Evolutionary conservation across 2,888 invertebrate genomes (phyloP), one percentile per base, ranked within the genome.

Genomic region (Drosophila demipolita): DNA sequence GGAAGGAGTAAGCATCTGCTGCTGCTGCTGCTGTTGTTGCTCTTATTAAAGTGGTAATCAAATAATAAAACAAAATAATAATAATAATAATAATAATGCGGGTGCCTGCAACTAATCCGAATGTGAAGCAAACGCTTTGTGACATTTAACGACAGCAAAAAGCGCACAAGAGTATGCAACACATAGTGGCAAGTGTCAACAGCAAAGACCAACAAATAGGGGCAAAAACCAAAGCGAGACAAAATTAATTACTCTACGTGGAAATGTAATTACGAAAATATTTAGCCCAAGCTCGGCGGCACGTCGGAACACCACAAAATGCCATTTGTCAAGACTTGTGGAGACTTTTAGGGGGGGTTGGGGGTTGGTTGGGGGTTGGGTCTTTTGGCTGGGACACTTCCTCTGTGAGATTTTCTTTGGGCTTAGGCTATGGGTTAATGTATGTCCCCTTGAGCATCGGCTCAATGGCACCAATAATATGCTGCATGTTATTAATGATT

Each of bases 241-340:
- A 91, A 92, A 91, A 91, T 92, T 91, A 92, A 91, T 92, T 91
- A 91, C 91, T 91, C 91, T 90, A 88, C 87, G 90, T 90, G 91
- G 89, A 91, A 92, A 91, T 91, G 91, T 91, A 91, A 91, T 91
- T 91, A 92, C 90, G 90, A 91, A 91, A 91, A 91, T 91, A 92
- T 91, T 91, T 91, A 90, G 87, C 87, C 80, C 74, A 80, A 85
- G 75, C 82, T 78, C 76, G 73, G 83, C 86, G 75, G 84, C 89
- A 85, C 83, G 87, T 79, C 84, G 82, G 62, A 29, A 20, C 57
- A 70, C 82, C 85, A 80, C 82, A 87, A 78, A 87, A 87, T 87
- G 88, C 89, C 88, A 87, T 89, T 87, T 87, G 87, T 87, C 89
- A 87, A 84, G 78, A 57, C 73, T 57, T 71, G 78, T 63, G 59